Conservation (phyloP, 35 echinoderm and acorn worm genomes). For the Apostichopus parvimensis region DNA sequence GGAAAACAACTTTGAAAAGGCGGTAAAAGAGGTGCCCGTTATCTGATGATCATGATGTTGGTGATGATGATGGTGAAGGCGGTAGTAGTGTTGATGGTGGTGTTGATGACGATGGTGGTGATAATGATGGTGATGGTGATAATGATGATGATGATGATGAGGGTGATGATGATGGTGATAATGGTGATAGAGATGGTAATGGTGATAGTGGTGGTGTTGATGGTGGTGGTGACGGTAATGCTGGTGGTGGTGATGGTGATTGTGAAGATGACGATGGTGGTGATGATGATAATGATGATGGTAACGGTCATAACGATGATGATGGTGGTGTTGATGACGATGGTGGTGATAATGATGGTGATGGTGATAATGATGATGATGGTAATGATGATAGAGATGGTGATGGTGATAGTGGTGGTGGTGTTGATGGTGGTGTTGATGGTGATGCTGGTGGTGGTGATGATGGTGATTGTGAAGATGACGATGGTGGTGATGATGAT, state of each 20-base stretch:
- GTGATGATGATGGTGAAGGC: neutral
- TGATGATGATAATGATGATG: conserved; percentile 51
- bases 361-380: neutral
- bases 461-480: conserved; percentile 20
- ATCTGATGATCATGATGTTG: neutral
- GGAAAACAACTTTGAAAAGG: no score
- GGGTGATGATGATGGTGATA: conserved; percentile 25
- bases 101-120: neutral
- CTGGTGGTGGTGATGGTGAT: conserved; percentile 28
- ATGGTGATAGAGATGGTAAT: neutral
- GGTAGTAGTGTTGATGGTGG: neutral
- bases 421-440: conserved; percentile 12
- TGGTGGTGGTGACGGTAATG: conserved; percentile 26
- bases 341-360: neutral
- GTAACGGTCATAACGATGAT: neutral
- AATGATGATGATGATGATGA: conserved; percentile 40
- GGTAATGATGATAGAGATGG: conserved; percentile 21
- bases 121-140: conserved; percentile 31
- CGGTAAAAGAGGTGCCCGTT: no score
- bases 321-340: neutral
- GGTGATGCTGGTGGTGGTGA: conserved; percentile 28
- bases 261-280: neutral
- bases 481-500: neutral
- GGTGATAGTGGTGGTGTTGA: conserved; percentile 5
- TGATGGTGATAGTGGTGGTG: neutral